Conservation (phyloP, 1,140 invertebrate genomes). For the Drosophila baimaii region DNA sequence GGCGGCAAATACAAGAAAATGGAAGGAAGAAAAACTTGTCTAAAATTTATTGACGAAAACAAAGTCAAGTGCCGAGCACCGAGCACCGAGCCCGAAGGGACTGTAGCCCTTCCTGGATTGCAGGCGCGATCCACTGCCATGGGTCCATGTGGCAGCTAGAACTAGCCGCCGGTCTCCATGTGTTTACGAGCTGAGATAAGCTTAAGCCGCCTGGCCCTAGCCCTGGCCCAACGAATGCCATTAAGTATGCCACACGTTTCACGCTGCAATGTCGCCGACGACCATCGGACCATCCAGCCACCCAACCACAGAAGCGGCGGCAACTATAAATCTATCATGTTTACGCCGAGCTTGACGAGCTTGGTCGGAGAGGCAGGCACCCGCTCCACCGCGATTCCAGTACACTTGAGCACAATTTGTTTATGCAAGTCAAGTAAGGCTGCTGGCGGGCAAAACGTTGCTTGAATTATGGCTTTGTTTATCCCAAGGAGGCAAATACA, state of each 20-base stretch:
- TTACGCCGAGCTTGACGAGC: conserved; percentile 76
- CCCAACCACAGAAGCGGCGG: conserved; percentile 41
- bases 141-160: conserved; percentile 43
- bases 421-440: conserved; percentile 72
- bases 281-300: conserved; percentile 21
- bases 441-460: conserved; percentile 67
- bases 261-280: conserved; percentile 60
- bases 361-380: conserved; percentile 17
- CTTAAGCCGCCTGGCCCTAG: conserved; percentile 48
- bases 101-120: conserved; percentile 49
- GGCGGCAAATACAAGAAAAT: conserved; percentile 18
- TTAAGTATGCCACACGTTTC: conserved; percentile 74
- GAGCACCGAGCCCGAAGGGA: conserved; percentile 11
- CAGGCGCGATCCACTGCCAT: conserved; percentile 30
- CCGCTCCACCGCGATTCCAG: conserved; percentile 19
- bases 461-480: conserved; percentile 82
- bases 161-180: conserved; percentile 46
- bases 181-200: conserved; percentile 76
- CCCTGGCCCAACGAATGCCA: conserved; percentile 36
- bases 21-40: conserved; percentile 47
- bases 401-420: conserved; percentile 74
- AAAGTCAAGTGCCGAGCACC: conserved; percentile 71
- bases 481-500: conserved; percentile 66
- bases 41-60: conserved; percentile 78
- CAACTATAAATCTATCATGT: conserved; percentile 81